A percentile compares a stretch with the other conserved stretches of the same genome.
phyloP scores from a whole-genome alignment of 2,797 vertebrate genomes.

The Gadopsis bispinosus region DNA sequence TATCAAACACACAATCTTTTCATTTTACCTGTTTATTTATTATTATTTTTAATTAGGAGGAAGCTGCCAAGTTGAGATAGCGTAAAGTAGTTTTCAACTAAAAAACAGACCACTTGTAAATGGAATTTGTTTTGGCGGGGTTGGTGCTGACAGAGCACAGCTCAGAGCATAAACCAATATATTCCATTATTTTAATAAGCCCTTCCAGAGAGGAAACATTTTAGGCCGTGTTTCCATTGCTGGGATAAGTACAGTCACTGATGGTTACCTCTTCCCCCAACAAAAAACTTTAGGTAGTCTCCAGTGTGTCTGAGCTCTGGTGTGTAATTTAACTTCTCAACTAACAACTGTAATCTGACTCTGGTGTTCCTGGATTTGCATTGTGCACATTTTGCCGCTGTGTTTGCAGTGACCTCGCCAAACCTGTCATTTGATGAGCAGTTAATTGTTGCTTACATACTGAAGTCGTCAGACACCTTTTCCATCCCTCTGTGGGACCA shows the following conservation, averaged over 20 bases:
- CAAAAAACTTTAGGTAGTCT: constrained; percentile 21
- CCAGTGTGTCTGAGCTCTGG: constrained; percentile 28
- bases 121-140: constrained; percentile 28
- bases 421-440: constrained; percentile 15
- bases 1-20: neutral
- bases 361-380: constrained; percentile 1
- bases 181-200: constrained; percentile 51
- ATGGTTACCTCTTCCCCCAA: constrained; percentile 28
- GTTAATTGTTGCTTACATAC: constrained; percentile 6
- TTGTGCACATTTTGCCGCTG: neutral
- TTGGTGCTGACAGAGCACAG: constrained; percentile 30
- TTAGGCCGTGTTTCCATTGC: constrained; percentile 52
- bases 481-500: neutral
- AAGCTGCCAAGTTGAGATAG: neutral
- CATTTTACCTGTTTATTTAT: neutral
- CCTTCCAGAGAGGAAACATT: constrained; percentile 43
- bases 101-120: constrained; percentile 1
- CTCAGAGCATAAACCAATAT: constrained; percentile 43
- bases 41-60: neutral
- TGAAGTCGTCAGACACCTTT: constrained; percentile 5
- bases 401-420: neutral
- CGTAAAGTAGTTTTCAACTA: neutral
- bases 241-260: constrained; percentile 35
- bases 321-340: constrained; percentile 30
- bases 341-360: constrained; percentile 29